Percentiles rank a stretch among this genome's conserved stretches.
Conservation (phyloP, 1,140 invertebrate species). For the Venturia canescens region DNA sequence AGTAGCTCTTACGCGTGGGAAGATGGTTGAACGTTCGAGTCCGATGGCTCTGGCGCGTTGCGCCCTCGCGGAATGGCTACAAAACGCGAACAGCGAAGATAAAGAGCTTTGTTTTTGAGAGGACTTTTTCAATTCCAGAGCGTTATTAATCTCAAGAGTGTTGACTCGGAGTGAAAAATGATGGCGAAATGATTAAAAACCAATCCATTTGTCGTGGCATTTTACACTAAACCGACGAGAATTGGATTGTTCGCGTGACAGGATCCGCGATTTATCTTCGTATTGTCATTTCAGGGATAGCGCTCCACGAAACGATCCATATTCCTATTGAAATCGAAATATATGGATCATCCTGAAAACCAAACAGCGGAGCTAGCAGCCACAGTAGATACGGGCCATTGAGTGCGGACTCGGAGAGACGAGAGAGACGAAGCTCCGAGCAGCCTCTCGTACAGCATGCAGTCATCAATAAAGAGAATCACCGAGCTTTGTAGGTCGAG, state of each 20-base stretch:
- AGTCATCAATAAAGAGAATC: slow-evolving; percentile 21
- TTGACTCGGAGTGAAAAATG: no score
- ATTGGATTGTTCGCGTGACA: not conserved
- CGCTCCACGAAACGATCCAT: not conserved
- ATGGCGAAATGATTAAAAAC: no score
- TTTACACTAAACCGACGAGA: not conserved
- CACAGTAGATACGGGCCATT: slow-evolving; percentile 24
- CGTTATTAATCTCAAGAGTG: no score
- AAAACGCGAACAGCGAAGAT: no score
- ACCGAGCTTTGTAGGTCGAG: slow-evolving; percentile 14
- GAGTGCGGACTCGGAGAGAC: slow-evolving; percentile 21
- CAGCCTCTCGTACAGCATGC: not conserved
- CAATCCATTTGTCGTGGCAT: not conserved
- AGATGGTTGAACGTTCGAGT: no score
- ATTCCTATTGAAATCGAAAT: not conserved
- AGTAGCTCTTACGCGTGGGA: no score
- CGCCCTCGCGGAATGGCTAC: no score
- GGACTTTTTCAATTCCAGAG: no score
- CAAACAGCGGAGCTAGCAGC: slow-evolving; percentile 35
- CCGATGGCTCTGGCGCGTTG: no score
- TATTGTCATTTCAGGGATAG: slow-evolving; percentile 3
- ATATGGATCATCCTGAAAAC: slow-evolving; percentile 25
- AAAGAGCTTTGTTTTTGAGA: no score
- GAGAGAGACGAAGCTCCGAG: not conserved
- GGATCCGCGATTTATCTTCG: not conserved